These are phyloP conservation scores for Morinoia aosen DNA, from an alignment of 2,888 invertebrate genomes.

Conservation along the genomic window DNA sequence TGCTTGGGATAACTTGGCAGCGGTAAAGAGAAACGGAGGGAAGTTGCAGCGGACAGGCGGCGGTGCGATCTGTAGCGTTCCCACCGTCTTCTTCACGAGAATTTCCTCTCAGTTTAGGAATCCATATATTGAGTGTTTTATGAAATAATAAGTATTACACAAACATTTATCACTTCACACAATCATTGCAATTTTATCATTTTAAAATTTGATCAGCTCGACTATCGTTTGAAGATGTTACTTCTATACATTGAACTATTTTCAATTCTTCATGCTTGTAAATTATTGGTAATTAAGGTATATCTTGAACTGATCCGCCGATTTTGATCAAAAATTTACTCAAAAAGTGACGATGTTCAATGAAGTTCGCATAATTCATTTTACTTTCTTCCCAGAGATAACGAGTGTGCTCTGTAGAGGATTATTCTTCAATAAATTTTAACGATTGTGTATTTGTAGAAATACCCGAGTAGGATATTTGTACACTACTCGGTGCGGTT, in stretches of 20 bases:
- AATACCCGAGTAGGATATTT: too few relatives aligned
- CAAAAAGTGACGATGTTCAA: too few relatives aligned
- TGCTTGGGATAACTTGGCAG: constrained; percentile 35
- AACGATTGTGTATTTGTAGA: too few relatives aligned
- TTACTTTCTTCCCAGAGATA: too few relatives aligned
- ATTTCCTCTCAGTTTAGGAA: not conserved
- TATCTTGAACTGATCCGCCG: too few relatives aligned
- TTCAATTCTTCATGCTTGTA: not conserved
- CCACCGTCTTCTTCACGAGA: not conserved
- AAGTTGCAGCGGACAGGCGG: not conserved
- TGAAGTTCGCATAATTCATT: too few relatives aligned
- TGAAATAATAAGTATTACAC: not conserved
- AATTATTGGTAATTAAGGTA: too few relatives aligned
- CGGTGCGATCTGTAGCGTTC: not conserved
- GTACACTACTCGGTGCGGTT: too few relatives aligned
- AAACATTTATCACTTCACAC: not conserved
- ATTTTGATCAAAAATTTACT: too few relatives aligned
- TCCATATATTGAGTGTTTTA: not conserved
- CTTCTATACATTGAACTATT: not conserved
- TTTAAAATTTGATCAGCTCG: not conserved
- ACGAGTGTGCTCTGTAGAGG: too few relatives aligned
- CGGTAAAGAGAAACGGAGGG: not conserved
- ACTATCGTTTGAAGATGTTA: not conserved
- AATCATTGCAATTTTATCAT: not conserved
- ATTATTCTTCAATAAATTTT: too few relatives aligned